Evolutionary conservation across 2,113 vertebrate genomes (phyloP).

Genomic region (Heptranchias perlo): DNA sequence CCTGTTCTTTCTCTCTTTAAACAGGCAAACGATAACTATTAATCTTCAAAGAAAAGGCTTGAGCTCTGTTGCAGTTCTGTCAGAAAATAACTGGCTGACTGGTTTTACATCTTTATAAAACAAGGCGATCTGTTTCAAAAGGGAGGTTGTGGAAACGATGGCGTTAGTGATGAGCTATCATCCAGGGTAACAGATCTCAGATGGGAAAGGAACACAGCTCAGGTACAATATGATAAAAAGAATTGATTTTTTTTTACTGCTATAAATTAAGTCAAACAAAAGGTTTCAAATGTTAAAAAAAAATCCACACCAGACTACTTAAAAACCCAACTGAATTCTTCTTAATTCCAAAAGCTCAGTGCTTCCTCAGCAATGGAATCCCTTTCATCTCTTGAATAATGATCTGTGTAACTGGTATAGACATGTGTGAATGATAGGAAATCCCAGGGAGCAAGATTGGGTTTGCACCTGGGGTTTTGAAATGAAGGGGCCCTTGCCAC

Average conservation of each 20-base stretch:
- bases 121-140: neutral
- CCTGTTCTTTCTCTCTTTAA: neutral
- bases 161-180: neutral
- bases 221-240: neutral
- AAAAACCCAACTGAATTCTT: neutral
- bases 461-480: neutral
- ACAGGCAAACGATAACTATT: neutral
- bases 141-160: neutral
- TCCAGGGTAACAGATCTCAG: neutral
- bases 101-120: neutral
- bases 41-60: neutral
- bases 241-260: neutral
- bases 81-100: neutral
- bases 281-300: neutral
- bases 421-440: neutral
- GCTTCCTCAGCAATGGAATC: neutral
- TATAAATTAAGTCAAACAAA: neutral
- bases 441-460: neutral
- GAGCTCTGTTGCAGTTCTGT: neutral
- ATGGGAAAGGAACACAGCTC: neutral
- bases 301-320: neutral
- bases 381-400: conserved; percentile 16
- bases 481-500: neutral
- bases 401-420: neutral
- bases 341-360: neutral